phyloP scores from a whole-genome alignment of 2,113 vertebrate species.

The Podarcis raffonei region DNA sequence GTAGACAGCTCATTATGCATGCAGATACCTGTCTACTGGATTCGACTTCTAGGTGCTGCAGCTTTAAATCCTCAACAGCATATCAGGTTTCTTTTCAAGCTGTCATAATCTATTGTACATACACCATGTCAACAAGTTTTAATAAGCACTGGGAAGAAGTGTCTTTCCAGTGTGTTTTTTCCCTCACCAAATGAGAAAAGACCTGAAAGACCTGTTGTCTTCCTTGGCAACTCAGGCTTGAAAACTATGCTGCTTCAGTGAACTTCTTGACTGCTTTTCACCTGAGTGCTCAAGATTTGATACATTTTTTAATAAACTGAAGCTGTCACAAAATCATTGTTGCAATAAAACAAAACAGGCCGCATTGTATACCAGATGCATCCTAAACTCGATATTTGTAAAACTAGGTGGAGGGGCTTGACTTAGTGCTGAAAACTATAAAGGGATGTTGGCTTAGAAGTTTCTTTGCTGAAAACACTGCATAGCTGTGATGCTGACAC shows the following conservation, averaged over 20 bases:
- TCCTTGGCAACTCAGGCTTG: not conserved
- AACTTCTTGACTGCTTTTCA: not conserved
- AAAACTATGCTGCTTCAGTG: not conserved
- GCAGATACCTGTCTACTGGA: rapidly evolving
- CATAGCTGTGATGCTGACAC: not conserved
- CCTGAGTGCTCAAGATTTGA: not conserved
- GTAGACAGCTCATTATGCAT: not conserved
- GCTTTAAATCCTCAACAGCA: not conserved
- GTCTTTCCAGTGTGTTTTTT: not conserved
- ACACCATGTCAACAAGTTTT: not conserved
- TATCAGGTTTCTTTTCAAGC: not conserved
- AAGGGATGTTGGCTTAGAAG: not conserved
- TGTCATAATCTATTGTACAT: not conserved
- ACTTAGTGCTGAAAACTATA: not conserved
- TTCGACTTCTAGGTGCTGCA: not conserved
- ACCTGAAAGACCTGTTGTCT: rapidly evolving
- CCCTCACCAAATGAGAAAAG: not conserved
- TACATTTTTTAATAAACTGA: not conserved
- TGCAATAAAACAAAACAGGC: not conserved
- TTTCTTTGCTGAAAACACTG: not conserved
- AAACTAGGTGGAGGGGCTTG: not conserved
- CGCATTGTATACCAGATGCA: not conserved
- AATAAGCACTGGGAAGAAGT: not conserved
- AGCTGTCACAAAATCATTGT: not conserved
- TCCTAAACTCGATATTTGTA: not conserved